Evolutionary conservation across 2,888 invertebrate genomes (phyloP), one percentile per base, ranked within the genome.

Genomic region (Quadroppia sp.): DNA sequence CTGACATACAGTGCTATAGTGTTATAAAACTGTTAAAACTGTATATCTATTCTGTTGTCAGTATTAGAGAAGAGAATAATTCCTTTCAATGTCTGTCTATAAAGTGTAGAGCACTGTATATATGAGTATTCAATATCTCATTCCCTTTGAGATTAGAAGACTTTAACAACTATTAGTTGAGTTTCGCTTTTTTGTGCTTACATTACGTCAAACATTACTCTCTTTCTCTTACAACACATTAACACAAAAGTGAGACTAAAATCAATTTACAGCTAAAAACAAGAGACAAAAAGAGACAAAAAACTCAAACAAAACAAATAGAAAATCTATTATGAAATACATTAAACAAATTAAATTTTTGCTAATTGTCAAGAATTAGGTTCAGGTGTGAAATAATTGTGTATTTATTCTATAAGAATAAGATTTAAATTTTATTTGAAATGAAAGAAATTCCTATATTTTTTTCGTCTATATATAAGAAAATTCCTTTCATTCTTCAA

Each of bases 121-220:
- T n/a, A 50, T 50, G 7, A n/a, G 50, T n/a, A n/a, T 4, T n/a
- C n/a, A n/a, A 50, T 50, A 50, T 50, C 17, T 17, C 20, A 50
- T 50, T 50, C n/a, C n/a, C 7, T 50, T 20, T n/a, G 50, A 50
- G 17, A n/a, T 20, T 20, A n/a, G 17, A n/a, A 20, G 20, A 20
- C 17, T 50, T 50, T 50, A 50, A 50, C 50, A 50, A 50, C 50
- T 50, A 50, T 50, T 50, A 50, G 50, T 50, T 50, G 17, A 50
- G 50, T 36, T 36, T 36, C 36, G 20, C n/a, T 50, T 50, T 50
- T 50, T 50, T 50, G 20, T 50, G 50, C 50, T 50, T 50, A 50
- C 50, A 50, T 50, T 50, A 50, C 50, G 20, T n/a, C 50, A 50
- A n/a, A 50, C 50, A 50, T 50, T 50, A 50, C 50, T 50, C 50